phyloP scores from a whole-genome alignment of 2,888 invertebrate genomes.

The Vanessa cardui region DNA sequence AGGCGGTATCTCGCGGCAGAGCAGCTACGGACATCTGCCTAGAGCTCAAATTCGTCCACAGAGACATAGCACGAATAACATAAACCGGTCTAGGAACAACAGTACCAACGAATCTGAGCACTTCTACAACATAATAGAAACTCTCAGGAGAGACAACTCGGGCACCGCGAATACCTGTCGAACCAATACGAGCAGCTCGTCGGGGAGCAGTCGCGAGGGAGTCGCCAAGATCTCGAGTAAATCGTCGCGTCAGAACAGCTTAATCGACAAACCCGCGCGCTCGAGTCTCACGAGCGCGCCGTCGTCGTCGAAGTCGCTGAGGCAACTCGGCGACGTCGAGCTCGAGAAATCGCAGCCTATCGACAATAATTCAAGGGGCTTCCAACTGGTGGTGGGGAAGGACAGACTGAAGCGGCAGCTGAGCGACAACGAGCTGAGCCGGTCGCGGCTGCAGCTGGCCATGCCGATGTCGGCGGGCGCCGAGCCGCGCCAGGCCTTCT shows the following conservation, averaged over 20 bases:
- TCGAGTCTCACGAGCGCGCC: constrained; percentile 51
- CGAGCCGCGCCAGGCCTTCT: constrained; percentile 66
- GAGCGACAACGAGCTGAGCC: constrained; percentile 71
- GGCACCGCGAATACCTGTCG: constrained; percentile 46
- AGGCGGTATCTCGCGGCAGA: constrained; percentile 65
- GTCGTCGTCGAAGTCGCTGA: constrained; percentile 49
- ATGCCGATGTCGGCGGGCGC: constrained; percentile 80
- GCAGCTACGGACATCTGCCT: constrained; percentile 71
- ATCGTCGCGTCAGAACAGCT: constrained; percentile 65
- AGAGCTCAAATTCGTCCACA: constrained; percentile 66
- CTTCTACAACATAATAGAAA: constrained; percentile 72
- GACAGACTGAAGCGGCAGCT: constrained; percentile 70
- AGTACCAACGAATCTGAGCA: constrained; percentile 66
- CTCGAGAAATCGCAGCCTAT: constrained; percentile 48
- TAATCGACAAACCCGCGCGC: constrained; percentile 55
- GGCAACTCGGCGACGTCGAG: constrained; percentile 70
- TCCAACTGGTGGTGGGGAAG: constrained; percentile 71
- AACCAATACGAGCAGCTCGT: constrained; percentile 66
- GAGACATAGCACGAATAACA: constrained; percentile 64
- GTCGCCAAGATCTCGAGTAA: constrained; percentile 44
- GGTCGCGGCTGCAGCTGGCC: constrained; percentile 64
- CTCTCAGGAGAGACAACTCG: constrained; percentile 51
- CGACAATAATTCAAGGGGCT: constrained; percentile 58
- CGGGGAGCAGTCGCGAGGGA: constrained; percentile 59
- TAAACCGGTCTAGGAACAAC: constrained; percentile 58